Conservation (phyloP, 1,140 invertebrate species). For the Drosophila nigromelanica region DNA sequence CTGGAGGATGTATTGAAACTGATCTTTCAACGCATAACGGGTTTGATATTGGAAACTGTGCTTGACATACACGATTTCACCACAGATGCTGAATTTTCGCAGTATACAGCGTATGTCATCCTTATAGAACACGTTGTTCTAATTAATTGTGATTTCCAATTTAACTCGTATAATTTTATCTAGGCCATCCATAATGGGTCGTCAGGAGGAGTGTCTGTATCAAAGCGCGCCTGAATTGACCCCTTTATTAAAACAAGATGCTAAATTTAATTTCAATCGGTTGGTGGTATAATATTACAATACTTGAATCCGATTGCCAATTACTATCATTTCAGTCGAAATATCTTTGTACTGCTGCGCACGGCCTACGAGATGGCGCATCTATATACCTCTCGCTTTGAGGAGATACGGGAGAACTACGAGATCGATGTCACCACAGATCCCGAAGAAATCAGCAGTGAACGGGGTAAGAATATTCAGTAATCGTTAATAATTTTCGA, state of each 20-base stretch:
- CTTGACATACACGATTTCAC: slow-evolving; percentile 71
- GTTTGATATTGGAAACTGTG: slow-evolving; percentile 83
- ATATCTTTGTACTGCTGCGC: slow-evolving; percentile 53
- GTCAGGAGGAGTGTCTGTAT: slow-evolving; percentile 86
- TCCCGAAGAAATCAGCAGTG: slow-evolving; percentile 85
- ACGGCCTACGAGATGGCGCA: slow-evolving; percentile 86
- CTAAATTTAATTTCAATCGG: slow-evolving; percentile 85
- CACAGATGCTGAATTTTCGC: slow-evolving; percentile 55
- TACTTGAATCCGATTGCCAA: too few species aligned
- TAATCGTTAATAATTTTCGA: too few species aligned
- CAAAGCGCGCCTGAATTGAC: slow-evolving; percentile 85
- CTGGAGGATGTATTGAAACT: slow-evolving; percentile 75
- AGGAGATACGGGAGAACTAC: slow-evolving; percentile 88
- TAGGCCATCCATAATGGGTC: slow-evolving; percentile 87
- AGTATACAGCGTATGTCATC: slow-evolving; percentile 67
- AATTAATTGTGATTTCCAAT: not conserved
- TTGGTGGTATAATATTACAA: slow-evolving; percentile 3
- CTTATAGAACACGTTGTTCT: not conserved
- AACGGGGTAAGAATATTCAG: slow-evolving; percentile 70
- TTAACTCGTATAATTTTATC: not conserved
- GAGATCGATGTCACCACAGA: slow-evolving; percentile 88
- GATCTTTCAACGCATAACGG: slow-evolving; percentile 77
- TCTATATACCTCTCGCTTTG: slow-evolving; percentile 88
- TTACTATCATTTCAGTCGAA: not conserved
- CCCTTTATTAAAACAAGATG: slow-evolving; percentile 85